phyloP scores from a whole-genome alignment of 2,888 invertebrate species.

The Phortica magna region DNA sequence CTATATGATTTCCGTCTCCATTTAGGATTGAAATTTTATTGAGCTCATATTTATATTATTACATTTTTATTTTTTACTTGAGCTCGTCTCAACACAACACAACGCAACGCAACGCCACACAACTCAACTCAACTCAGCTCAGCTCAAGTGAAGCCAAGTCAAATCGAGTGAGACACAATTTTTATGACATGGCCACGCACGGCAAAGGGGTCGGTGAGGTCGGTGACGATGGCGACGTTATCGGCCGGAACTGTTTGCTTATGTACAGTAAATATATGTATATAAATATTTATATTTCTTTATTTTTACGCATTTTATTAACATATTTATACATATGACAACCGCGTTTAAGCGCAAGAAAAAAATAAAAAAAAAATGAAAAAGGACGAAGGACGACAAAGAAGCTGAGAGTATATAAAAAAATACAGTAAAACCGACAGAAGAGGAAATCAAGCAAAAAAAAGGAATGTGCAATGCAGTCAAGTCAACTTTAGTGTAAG shows the following conservation, averaged over 20 bases:
- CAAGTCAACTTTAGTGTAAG: neutral
- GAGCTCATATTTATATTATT: slow-evolving; percentile 28
- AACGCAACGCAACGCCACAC: too few relatives aligned
- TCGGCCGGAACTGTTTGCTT: slow-evolving; percentile 24
- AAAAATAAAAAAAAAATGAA: too few relatives aligned
- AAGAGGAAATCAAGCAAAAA: too few relatives aligned
- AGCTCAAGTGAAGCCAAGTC: too few relatives aligned
- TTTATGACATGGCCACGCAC: slow-evolving; percentile 16
- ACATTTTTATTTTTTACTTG: slow-evolving; percentile 16
- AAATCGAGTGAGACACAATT: slow-evolving; percentile 25
- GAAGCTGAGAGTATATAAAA: slow-evolving; percentile 7
- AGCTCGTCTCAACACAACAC: neutral
- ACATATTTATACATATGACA: slow-evolving; percentile 20
- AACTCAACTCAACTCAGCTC: too few relatives aligned
- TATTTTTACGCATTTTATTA: slow-evolving; percentile 35
- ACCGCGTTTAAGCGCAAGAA: neutral
- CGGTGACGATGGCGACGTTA: neutral
- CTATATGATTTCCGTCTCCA: slow-evolving; percentile 21
- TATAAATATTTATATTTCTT: slow-evolving; percentile 27
- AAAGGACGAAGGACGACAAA: neutral
- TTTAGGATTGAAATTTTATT: slow-evolving; percentile 34
- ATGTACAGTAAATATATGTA: slow-evolving; percentile 17
- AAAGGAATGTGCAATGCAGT: slow-evolving; percentile 1
- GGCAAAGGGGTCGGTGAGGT: neutral
- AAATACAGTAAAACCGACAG: neutral